Evolutionary conservation across 2,797 vertebrate genomes (phyloP).

Genomic region (Dryobates pubescens): DNA sequence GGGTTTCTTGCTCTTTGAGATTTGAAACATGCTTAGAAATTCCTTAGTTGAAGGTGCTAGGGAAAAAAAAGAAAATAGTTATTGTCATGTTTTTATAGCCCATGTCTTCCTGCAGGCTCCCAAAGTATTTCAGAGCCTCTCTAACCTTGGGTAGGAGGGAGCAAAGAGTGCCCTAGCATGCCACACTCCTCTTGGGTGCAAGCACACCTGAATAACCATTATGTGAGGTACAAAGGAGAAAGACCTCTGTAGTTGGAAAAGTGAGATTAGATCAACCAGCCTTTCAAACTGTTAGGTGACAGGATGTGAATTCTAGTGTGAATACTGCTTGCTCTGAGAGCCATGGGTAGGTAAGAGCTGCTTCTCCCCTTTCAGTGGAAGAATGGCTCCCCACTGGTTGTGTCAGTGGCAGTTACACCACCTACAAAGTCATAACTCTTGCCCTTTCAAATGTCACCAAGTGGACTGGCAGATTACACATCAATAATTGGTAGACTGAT

Average conservation of each 20-base stretch:
- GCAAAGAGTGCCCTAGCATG: background rate
- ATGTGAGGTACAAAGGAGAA: background rate
- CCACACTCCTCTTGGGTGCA: background rate
- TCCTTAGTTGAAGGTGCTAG: background rate
- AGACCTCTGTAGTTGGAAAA: background rate
- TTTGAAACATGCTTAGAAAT: background rate
- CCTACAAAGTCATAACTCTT: background rate
- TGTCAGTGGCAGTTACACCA: background rate
- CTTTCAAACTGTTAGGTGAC: background rate
- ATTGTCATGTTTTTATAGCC: slow-evolving; percentile 14
- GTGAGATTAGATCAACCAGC: background rate
- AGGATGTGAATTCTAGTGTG: too few relatives aligned
- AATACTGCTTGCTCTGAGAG: background rate
- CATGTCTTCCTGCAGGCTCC: background rate
- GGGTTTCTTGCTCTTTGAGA: slow-evolving; percentile 1
- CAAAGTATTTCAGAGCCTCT: background rate
- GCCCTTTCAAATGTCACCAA: background rate
- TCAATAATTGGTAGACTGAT: background rate
- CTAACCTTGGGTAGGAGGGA: background rate
- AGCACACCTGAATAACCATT: too few relatives aligned
- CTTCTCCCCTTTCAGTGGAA: background rate
- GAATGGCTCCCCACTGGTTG: background rate
- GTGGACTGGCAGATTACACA: background rate
- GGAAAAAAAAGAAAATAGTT: background rate
- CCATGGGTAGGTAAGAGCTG: background rate